A percentile compares a stretch with the other conserved stretches of the same genome.
Evolutionary conservation across 2,888 invertebrate genomes (phyloP).

Genomic region (Nephrotoma appendiculata): DNA sequence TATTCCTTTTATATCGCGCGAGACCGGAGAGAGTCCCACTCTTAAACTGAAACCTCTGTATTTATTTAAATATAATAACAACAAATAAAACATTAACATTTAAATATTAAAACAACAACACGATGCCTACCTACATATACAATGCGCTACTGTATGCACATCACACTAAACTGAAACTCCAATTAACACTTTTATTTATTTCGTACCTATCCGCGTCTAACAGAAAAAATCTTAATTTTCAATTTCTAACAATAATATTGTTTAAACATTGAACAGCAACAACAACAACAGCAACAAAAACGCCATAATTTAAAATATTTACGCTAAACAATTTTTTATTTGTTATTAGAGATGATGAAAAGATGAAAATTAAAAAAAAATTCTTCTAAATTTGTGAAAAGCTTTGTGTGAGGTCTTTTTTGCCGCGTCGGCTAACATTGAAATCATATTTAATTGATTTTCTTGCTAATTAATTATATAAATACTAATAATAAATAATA

Average conservation of each 20-base stretch:
- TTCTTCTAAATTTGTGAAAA: not conserved
- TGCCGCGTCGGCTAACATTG: not conserved
- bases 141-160: not conserved
- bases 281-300: not conserved
- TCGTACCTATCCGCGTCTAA: not conserved
- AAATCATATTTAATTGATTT: not conserved
- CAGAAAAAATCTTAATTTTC: not conserved
- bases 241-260: not conserved
- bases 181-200: not conserved
- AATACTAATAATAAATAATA: not conserved
- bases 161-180: not conserved
- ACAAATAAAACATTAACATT: not conserved
- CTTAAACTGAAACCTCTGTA: not conserved
- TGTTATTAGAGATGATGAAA: not conserved
- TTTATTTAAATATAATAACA: not conserved
- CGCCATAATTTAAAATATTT: not conserved
- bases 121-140: too few relatives aligned
- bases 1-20: too few relatives aligned
- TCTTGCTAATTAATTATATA: not conserved
- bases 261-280: not conserved
- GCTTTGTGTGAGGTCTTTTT: not conserved
- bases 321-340: not conserved
- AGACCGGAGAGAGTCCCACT: not conserved
- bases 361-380: not conserved
- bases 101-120: not conserved